phyloP scores from a whole-genome alignment of 2,888 invertebrate genomes.

The Lithophane semibrunnea region DNA sequence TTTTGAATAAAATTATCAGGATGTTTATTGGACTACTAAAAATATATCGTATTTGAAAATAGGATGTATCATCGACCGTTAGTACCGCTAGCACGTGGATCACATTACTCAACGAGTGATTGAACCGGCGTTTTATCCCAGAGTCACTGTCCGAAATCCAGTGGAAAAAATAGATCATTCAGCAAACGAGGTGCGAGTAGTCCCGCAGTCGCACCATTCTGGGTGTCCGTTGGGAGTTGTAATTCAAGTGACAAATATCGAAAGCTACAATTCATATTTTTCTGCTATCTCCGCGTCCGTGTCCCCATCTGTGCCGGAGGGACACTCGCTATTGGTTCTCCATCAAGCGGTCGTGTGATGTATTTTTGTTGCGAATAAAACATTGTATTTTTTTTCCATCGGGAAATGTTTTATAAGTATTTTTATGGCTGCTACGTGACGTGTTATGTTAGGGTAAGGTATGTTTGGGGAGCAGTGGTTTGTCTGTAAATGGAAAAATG shows the following conservation, averaged over 20 bases:
- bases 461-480: slow-evolving; percentile 75
- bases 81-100: slow-evolving; percentile 55
- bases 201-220: slow-evolving; percentile 81
- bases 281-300: slow-evolving; percentile 88
- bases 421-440: slow-evolving; percentile 87
- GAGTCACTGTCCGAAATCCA: slow-evolving; percentile 70
- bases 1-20: background rate
- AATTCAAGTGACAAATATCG: slow-evolving; percentile 91
- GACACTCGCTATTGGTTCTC: slow-evolving; percentile 88
- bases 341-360: slow-evolving; percentile 89
- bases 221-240: slow-evolving; percentile 87
- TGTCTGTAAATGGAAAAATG: slow-evolving; percentile 75
- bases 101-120: slow-evolving; percentile 58
- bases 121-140: slow-evolving; percentile 50
- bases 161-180: slow-evolving; percentile 83
- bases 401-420: slow-evolving; percentile 89
- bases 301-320: slow-evolving; percentile 89
- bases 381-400: slow-evolving; percentile 85
- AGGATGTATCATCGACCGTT: slow-evolving; percentile 41
- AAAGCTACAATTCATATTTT: slow-evolving; percentile 90
- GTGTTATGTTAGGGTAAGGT: slow-evolving; percentile 77
- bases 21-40: slow-evolving; percentile 18
- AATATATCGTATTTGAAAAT: slow-evolving; percentile 47
- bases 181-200: slow-evolving; percentile 87
- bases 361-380: slow-evolving; percentile 90